phyloP scores from a whole-genome alignment of 2,888 invertebrate species.

The Sthenelais limicola region DNA sequence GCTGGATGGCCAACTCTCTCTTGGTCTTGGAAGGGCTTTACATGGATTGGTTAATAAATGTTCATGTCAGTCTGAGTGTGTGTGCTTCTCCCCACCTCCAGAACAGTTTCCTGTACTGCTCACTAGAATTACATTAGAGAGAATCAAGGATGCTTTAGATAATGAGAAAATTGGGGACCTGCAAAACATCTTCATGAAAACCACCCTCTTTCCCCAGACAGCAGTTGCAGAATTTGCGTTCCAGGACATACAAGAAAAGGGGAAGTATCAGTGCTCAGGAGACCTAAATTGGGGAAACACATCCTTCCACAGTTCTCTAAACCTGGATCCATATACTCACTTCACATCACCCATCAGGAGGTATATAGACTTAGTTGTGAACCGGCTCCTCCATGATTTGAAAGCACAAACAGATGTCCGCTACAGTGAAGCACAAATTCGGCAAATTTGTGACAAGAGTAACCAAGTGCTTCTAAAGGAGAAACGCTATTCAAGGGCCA shows the following conservation, averaged over 20 bases:
- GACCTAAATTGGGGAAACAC: constrained; percentile 43
- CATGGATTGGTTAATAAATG: background rate
- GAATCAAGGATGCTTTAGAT: background rate
- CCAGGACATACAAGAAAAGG: constrained; percentile 51
- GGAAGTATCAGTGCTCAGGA: constrained; percentile 68
- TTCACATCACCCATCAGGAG: constrained; percentile 93
- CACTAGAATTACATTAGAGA: no score
- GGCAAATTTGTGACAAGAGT: constrained; percentile 8
- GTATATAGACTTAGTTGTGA: constrained; percentile 90
- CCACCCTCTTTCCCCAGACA: background rate
- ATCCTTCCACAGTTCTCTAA: constrained; percentile 85
- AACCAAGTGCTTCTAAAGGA: constrained; percentile 1
- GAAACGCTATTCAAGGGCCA: constrained; percentile 12
- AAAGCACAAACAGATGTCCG: constrained; percentile 73
- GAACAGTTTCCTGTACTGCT: no score
- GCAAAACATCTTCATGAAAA: background rate
- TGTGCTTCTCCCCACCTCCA: background rate
- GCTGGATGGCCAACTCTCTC: background rate
- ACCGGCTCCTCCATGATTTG: constrained; percentile 80
- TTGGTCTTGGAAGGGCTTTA: constrained; percentile 7
- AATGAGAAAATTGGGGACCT: background rate
- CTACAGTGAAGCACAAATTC: background rate
- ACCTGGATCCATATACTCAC: constrained; percentile 90
- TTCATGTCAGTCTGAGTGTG: background rate
- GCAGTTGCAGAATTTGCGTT: constrained; percentile 18